Evolutionary conservation across 2,113 vertebrate species (phyloP), one percentile per base, ranked within the genome.

Genomic region (Oryzias woworae): DNA sequence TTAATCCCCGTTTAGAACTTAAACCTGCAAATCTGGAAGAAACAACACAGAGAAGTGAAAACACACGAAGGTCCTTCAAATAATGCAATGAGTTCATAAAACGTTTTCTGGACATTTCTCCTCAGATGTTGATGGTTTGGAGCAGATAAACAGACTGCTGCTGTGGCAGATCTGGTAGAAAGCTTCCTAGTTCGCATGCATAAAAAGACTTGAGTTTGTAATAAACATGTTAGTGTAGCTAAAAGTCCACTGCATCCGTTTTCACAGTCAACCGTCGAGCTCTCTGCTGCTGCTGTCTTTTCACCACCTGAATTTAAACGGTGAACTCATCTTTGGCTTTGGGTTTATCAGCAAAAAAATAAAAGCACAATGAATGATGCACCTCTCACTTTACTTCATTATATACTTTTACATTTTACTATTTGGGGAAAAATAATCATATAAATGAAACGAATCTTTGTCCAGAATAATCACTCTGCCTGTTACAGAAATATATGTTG

Each of bases 321-420:
- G 45, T 54, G 58, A 60, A 76, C 70, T 78, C 59, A 76, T 86
- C 73, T 86, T 86, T 87, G 80, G 80, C 67, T 73, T 73, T 53
- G 14, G 18, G 70, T 22, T 75, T 51, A 59, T 71, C 53, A 55
- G 14, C 31, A 23, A 52, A 66, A 42, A 16, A 28, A 58, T 23
- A 45, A 56, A 36, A 75, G 78, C 53, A 71, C 76, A 73, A 82
- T 65, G 68, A 61, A 55, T 53, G 48, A 58, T 56, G 58, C 41
- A 53, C 49, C 71, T 52, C 47, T 44, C 55, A 75, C 66, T 54
- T 20, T 20, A 20, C 44, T 82, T 81, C 76, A 77, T 86, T 85
- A 83, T 71, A 55, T 16, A 18, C n/a, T 62, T 57, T 18, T 13
- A 20, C 44, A 5, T 3, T 48, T 20, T 48, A 58, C 23, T 62